These are phyloP conservation scores for Andricus grossulariae DNA, from an alignment of 1,140 invertebrate genomes.

Conservation along the genomic window DNA sequence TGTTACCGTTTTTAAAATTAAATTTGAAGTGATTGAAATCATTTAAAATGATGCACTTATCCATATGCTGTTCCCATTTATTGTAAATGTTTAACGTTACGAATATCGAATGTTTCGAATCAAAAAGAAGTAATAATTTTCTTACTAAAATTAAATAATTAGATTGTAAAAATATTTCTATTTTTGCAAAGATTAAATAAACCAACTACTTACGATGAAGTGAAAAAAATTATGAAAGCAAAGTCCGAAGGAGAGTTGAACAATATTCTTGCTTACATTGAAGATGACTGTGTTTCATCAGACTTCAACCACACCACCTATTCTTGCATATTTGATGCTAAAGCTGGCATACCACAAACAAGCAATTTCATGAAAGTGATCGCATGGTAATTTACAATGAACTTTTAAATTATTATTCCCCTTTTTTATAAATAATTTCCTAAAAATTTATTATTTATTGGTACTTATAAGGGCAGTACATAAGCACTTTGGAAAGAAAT, in stretches of 20 bases:
- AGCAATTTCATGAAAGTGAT: constrained; percentile 80
- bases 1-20: too few species aligned
- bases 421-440: too few species aligned
- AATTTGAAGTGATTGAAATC: too few species aligned
- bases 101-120: too few species aligned
- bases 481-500: too few species aligned
- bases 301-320: constrained; percentile 81
- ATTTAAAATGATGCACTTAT: too few species aligned
- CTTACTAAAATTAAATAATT: too few species aligned
- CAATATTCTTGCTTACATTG: constrained; percentile 83
- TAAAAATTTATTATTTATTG: too few species aligned
- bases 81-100: too few species aligned
- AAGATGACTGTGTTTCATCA: constrained; percentile 82
- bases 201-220: constrained; percentile 79
- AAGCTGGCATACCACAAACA: constrained; percentile 80
- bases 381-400: constrained; percentile 79
- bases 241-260: constrained; percentile 79
- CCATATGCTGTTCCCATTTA: too few species aligned
- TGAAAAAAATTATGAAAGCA: constrained; percentile 79
- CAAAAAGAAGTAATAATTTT: too few species aligned
- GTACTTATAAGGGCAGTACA: too few species aligned
- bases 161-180: neutral
- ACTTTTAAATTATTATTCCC: neutral
- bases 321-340: constrained; percentile 84
- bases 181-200: constrained; percentile 55